Evolutionary conservation across 2,797 vertebrate genomes (phyloP), one percentile per base, ranked within the genome.

Genomic region (Gila robusta): DNA sequence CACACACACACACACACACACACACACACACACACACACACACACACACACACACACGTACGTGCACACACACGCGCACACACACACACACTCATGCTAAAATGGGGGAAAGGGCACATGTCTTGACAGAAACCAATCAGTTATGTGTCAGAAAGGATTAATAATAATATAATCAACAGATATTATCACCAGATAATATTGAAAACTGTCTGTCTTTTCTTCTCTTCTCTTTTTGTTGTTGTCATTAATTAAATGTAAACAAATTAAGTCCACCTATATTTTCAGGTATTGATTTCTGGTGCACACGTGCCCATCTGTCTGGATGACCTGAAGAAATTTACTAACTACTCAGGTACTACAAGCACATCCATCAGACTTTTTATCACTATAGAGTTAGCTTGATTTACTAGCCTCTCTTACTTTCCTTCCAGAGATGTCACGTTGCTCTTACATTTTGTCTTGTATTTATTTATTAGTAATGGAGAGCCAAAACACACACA

Each of bases 281-380:
- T 0, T 56, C 82, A 99, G 98, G 98, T 99, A 88, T 93, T 99
- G 92, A 97, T 99, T 93, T 99, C 98, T 82, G 98, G 98, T 86
- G 98, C 98, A 73, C 98, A 96, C 85, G 97, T 99, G 91, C 98
- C 98, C 85, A 98, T 99, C 90, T 96, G 95, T 92, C 96, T 99
- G 12, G 98, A 99, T 76, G 98, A 99, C 91, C 95, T 99, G 67
- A 99, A 98, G 88, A 98, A 96, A 90, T 99, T 99, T 90, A 99
- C 98, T 39, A 99, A 99, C 92, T 99, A 99, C 92, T 99, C 98
- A 90, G 98, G 98, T 98, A 94, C 76, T 90, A n/a, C 49, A 56
- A 81, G 19, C 73, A 62, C 70, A 62, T 17, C 14, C 23, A 23
- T 73, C 26, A 54, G 11, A 11, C 0, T 54, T 81, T 49, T 52